Base-by-base conservation (phyloP, 2,797 vertebrate species). In the Poeciliopsis gracilis region DNA sequence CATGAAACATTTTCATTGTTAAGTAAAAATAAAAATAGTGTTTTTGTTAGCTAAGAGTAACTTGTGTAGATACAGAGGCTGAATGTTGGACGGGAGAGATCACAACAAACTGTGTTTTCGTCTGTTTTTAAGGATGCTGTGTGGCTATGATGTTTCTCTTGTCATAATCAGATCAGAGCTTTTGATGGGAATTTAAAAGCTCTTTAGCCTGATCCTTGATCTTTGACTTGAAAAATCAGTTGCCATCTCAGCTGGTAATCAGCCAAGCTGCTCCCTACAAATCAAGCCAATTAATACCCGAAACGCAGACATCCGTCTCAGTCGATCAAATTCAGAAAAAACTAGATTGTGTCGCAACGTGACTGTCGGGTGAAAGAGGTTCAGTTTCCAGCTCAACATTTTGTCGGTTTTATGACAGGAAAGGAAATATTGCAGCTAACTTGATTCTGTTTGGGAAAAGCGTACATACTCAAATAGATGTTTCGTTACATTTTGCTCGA, bases 181-280 rank as follows among this genome's bases (percentile, higher is more conserved):
- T 45, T 1, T 33, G 67, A 63, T 46, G 4, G 28, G 15, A 13
- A 25, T 77, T 30, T 51, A 23, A 41, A 51, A 53, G 45, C 30
- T 67, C 11, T 49, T 18, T 11, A 67, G 51, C 13, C 73, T 20
- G 18, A 75, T 57, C 55, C 16, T 75, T 75, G 45, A 33, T 63
- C 43, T 30, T 46, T 46, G 9, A 43, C 57, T 33, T 61, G 11
- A 11, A 76, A n/a, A 76, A 76, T 76, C 25, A 41, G 61, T n/a
- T 38, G 0, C 45, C 23, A 13, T 36, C 3, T 25, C 13, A 15
- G 28, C 16, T 43, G 46, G 20, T 45, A 75, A 75, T 59, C 75
- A 66, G 59, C 20, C 46, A n/a, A 33, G 10, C 28, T 36, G 30
- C 20, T 47, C 43, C 41, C 30, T 67, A 13, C 33, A 67, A 67